Evolutionary conservation across 1,140 invertebrate species (phyloP), one percentile per base, ranked within the genome.

Genomic region (Argopecten irradians): DNA sequence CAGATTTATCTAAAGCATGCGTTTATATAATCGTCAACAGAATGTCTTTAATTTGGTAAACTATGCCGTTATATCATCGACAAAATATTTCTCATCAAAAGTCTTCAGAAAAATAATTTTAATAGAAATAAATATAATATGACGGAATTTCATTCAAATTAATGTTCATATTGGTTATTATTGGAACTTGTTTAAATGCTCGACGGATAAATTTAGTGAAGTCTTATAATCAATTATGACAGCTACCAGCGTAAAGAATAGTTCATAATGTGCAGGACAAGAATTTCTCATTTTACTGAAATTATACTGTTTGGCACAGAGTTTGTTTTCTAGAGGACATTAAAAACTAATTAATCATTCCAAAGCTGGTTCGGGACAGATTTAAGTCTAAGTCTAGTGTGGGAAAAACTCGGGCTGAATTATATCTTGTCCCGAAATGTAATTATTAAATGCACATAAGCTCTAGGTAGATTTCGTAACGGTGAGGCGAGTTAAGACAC

Each of bases 321-420:
- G 1, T 71, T 71, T 71, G 55, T 71, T 71, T 71, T 71, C 28
- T n/a, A 1, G n/a, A 5, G 55, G 28, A 71, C 55, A 71, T 71
- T 71, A 71, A 71, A 71, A 71, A 71, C 55, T 71, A 71, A 71
- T 71, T 71, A 71, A 28, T 71, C 55, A 71, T 71, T 71, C 55
- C 55, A 71, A 71, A 71, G 55, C 55, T 71, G 55, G 55, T 71
- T 71, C 22, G 22, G n/a, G 28, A n/a, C 22, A 28, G 22, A 28
- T 71, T 5, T 28, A 71, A 71, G 55, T 71, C 55, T 71, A 28
- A 71, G n/a, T 71, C 28, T 71, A 71, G 55, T 71, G 55, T 71
- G 55, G 55, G 55, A 71, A 71, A 71, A 71, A 71, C 22, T 28
- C 19, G 2, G 55, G 7, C 28, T 71, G 55, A 22, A 71, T n/a